Evolutionary conservation across 1,140 invertebrate species (phyloP).

Genomic region (Pomacea maculata): DNA sequence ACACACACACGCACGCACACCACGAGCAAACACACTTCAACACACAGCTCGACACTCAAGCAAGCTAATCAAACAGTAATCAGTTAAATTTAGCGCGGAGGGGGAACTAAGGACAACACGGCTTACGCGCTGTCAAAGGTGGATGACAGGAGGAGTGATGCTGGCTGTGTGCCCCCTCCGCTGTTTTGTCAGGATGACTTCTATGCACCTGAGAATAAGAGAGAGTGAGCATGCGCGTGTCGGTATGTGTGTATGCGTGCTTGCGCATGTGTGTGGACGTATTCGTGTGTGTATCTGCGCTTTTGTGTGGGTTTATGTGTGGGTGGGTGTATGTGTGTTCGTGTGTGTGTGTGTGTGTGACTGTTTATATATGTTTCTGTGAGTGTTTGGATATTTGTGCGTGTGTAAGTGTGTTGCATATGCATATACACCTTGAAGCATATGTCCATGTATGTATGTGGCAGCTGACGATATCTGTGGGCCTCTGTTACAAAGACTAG

Average conservation of each 20-base stretch:
- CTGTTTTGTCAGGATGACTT: neutral
- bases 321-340: constrained; percentile 2
- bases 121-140: too few relatives aligned
- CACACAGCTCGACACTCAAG: too few relatives aligned
- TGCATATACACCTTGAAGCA: too few relatives aligned
- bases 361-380: neutral
- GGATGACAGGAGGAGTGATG: too few relatives aligned
- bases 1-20: neutral
- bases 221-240: constrained; percentile 1
- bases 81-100: too few relatives aligned
- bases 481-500: too few relatives aligned
- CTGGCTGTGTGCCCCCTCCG: too few relatives aligned
- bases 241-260: neutral
- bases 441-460: too few relatives aligned
- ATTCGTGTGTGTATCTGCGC: neutral
- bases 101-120: too few relatives aligned
- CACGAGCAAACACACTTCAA: neutral
- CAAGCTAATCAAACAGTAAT: too few relatives aligned
- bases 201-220: neutral
- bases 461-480: too few relatives aligned
- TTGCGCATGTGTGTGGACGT: constrained; percentile 2
- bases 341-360: constrained; percentile 12
- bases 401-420: neutral
- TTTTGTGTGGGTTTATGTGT: neutral
- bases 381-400: neutral